Percentiles rank a stretch among this genome's conserved stretches.
phyloP scores from a whole-genome alignment of 2,113 vertebrate genomes.

The Tapirus terrestris region DNA sequence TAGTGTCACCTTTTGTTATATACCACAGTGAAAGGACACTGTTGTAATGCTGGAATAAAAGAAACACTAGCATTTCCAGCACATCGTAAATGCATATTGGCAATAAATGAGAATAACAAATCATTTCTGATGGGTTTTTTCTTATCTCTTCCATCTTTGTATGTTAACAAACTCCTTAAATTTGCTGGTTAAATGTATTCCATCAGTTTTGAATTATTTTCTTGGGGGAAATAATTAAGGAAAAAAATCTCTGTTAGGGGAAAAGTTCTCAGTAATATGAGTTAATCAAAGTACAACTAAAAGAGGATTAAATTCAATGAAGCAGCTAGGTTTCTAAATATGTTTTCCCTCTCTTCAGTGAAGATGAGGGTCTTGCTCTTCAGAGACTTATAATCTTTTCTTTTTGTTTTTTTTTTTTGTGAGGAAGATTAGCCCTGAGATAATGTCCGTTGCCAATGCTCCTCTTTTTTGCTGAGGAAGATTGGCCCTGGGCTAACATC shows the following conservation, averaged over 20 bases:
- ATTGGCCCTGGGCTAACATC: no score
- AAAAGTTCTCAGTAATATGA: constrained; percentile 58
- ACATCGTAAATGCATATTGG: neutral
- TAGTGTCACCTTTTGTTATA: neutral
- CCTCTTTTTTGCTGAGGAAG: no score
- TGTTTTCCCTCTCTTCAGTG: constrained; percentile 67
- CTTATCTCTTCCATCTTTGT: constrained; percentile 23
- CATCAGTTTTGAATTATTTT: constrained; percentile 65
- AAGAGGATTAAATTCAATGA: constrained; percentile 64
- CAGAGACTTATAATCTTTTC: constrained; percentile 65
- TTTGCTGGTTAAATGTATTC: constrained; percentile 44
- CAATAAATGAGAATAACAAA: constrained; percentile 27
- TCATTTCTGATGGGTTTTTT: constrained; percentile 64
- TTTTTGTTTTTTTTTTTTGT: no score
- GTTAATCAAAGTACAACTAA: constrained; percentile 74
- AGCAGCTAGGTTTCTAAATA: constrained; percentile 63
- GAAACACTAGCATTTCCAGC: constrained; percentile 33
- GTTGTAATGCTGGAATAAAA: neutral
- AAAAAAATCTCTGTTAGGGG: constrained; percentile 28
- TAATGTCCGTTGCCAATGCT: no score
- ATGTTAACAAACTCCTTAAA: constrained; percentile 50
- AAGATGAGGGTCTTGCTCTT: constrained; percentile 62
- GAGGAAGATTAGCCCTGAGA: no score
- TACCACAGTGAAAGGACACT: neutral
- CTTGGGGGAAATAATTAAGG: constrained; percentile 56